phyloP scores from a whole-genome alignment of 2,888 invertebrate species.

The Tanypteryx hageni region DNA sequence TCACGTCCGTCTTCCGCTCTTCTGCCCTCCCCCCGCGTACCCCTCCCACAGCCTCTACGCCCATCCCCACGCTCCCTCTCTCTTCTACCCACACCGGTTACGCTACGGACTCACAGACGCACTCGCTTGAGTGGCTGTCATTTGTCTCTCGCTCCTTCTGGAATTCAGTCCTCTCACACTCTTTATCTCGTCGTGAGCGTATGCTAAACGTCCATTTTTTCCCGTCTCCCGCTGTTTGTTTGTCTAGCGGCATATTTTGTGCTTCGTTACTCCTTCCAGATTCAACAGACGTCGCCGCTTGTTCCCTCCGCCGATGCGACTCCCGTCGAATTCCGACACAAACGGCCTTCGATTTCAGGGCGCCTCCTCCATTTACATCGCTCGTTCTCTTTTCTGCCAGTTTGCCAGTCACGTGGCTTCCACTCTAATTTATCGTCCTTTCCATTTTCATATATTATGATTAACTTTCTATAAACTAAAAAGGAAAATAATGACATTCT shows the following conservation, averaged over 20 bases:
- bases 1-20: background rate
- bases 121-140: background rate
- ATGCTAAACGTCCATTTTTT: background rate
- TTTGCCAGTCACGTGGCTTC: background rate
- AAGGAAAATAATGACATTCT: no score
- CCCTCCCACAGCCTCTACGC: background rate
- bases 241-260: slow-evolving; percentile 16
- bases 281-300: background rate
- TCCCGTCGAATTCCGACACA: background rate
- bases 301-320: background rate
- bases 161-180: background rate
- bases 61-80: background rate
- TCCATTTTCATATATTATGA: no score
- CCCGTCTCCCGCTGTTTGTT: background rate
- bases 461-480: no score
- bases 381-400: background rate
- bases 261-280: slow-evolving; percentile 4
- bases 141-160: slow-evolving; percentile 1
- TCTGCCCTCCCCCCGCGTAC: background rate
- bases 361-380: background rate
- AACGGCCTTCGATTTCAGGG: background rate
- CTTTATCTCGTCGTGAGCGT: background rate
- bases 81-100: background rate
- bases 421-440: background rate
- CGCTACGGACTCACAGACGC: slow-evolving; percentile 28